Evolutionary conservation across 2,888 invertebrate species (phyloP).

Genomic region (Linnaemya tessellans): DNA sequence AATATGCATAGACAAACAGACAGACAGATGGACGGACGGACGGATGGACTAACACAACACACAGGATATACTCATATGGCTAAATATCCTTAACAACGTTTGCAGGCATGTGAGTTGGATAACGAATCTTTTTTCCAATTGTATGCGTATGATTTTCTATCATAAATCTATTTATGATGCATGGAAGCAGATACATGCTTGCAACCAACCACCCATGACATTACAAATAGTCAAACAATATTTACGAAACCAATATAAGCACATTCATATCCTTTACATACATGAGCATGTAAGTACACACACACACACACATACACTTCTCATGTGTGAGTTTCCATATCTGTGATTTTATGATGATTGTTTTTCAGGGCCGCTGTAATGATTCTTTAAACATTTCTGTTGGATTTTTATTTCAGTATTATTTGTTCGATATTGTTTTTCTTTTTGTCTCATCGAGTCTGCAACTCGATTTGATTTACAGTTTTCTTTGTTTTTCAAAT

Average conservation of each 20-base stretch:
- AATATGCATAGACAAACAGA: slow-evolving; percentile 25
- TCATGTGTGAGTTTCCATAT: background rate
- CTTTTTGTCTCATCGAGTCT: background rate
- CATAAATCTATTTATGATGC: slow-evolving; percentile 69
- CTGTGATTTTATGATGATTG: slow-evolving; percentile 42
- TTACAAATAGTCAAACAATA: slow-evolving; percentile 63
- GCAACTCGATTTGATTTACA: slow-evolving; percentile 23
- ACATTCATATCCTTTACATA: background rate
- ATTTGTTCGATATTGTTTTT: slow-evolving; percentile 17
- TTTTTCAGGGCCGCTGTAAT: slow-evolving; percentile 26
- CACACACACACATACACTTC: background rate
- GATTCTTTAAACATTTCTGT: slow-evolving; percentile 40
- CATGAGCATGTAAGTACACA: background rate
- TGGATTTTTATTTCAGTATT: slow-evolving; percentile 38
- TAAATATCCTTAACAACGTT: slow-evolving; percentile 39
- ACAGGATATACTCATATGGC: slow-evolving; percentile 25
- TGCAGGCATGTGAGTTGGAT: slow-evolving; percentile 24
- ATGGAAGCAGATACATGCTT: slow-evolving; percentile 61
- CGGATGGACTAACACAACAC: background rate
- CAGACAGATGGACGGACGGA: background rate
- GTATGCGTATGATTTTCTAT: slow-evolving; percentile 34
- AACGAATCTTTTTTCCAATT: slow-evolving; percentile 9
- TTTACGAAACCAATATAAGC: slow-evolving; percentile 44
- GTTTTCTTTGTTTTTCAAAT: background rate
- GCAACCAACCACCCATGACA: slow-evolving; percentile 68